phyloP scores from a whole-genome alignment of 2,113 vertebrate genomes.

The Monopterus albus region DNA sequence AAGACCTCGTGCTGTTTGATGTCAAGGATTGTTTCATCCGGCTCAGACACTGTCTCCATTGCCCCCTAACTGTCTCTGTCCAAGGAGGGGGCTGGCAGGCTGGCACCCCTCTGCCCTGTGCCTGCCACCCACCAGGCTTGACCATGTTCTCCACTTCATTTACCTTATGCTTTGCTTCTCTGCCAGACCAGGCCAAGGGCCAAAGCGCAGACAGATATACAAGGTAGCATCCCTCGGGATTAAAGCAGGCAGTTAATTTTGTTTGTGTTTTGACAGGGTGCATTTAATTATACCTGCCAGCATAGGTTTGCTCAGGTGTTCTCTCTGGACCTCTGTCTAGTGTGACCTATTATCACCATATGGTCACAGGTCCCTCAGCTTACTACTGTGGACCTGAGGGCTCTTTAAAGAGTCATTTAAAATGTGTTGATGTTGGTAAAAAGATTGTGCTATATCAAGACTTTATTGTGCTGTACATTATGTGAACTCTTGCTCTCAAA shows the following conservation, averaged over 20 bases:
- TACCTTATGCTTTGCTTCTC: constrained; percentile 62
- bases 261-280: constrained; percentile 69
- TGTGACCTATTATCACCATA: constrained; percentile 67
- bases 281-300: constrained; percentile 72
- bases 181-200: constrained; percentile 53
- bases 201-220: constrained; percentile 52
- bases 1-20: constrained; percentile 58
- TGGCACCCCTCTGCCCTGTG: constrained; percentile 57
- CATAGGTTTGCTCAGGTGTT: constrained; percentile 56
- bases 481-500: not conserved
- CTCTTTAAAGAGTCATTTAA: constrained; percentile 53
- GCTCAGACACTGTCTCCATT: constrained; percentile 50
- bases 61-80: constrained; percentile 59
- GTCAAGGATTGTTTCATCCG: constrained; percentile 58
- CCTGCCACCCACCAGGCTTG: constrained; percentile 56
- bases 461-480: constrained; percentile 7
- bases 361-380: constrained; percentile 59
- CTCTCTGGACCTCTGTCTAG: constrained; percentile 61
- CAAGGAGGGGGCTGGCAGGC: constrained; percentile 52
- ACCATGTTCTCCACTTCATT: constrained; percentile 74
- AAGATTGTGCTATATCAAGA: constrained; percentile 20
- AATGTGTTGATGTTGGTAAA: constrained; percentile 31
- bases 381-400: constrained; percentile 28
- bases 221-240: constrained; percentile 48
- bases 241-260: constrained; percentile 64